A percentile compares a stretch with the other conserved stretches of the same genome.
phyloP scores from a whole-genome alignment of 2,888 invertebrate genomes.

The Drosophila meridiana region DNA sequence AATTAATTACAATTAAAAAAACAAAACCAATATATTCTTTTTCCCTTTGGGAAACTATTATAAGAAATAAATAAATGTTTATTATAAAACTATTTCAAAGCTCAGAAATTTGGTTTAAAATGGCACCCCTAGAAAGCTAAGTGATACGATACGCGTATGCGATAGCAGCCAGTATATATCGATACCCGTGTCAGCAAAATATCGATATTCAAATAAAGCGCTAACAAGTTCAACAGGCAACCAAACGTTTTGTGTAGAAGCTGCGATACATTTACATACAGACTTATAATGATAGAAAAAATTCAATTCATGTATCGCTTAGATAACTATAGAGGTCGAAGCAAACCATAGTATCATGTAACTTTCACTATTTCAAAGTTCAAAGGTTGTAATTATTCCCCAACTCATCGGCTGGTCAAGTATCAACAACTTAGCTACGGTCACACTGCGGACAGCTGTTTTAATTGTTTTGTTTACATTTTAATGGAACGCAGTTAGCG shows the following conservation, averaged over 20 bases:
- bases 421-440: constrained; percentile 9
- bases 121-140: neutral
- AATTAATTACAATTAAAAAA: neutral
- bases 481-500: constrained; percentile 45
- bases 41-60: no score
- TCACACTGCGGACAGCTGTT: constrained; percentile 52
- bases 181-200: neutral
- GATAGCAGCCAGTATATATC: constrained; percentile 12
- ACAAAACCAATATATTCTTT: neutral
- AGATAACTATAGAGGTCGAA: neutral
- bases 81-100: neutral
- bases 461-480: constrained; percentile 58
- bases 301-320: neutral
- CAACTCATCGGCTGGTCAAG: neutral
- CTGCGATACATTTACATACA: neutral
- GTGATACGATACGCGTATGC: constrained; percentile 6
- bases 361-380: neutral
- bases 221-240: neutral
- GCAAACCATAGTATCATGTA: neutral
- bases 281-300: neutral
- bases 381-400: constrained; percentile 4
- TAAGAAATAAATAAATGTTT: neutral
- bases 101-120: neutral
- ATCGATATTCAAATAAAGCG: constrained; percentile 3
- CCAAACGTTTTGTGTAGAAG: no score